phyloP scores from a whole-genome alignment of 2,888 invertebrate genomes.

The Rhagonycha fulva region DNA sequence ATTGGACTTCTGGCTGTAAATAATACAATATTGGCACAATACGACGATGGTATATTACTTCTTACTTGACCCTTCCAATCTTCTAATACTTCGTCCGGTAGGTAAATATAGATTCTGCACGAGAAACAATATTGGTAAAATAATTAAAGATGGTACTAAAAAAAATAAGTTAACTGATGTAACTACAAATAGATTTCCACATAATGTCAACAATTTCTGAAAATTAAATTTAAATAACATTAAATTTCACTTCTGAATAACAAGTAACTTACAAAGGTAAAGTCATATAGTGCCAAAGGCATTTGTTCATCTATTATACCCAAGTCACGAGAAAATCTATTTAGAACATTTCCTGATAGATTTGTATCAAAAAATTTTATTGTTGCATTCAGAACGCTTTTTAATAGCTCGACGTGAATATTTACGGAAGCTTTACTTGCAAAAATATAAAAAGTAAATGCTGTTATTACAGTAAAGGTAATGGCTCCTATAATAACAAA shows the following conservation, averaged over 20 bases:
- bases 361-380: slow-evolving; percentile 30
- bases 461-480: slow-evolving; percentile 37
- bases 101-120: slow-evolving; percentile 69
- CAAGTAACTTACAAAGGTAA: not conserved
- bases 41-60: slow-evolving; percentile 16
- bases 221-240: too few relatives aligned
- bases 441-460: slow-evolving; percentile 31
- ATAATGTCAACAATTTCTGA: too few relatives aligned
- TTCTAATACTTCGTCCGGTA: slow-evolving; percentile 75
- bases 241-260: too few relatives aligned
- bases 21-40: slow-evolving; percentile 37
- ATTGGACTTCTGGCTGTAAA: slow-evolving; percentile 49
- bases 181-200: slow-evolving; percentile 67
- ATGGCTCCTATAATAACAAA: slow-evolving; percentile 37
- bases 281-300: slow-evolving; percentile 7
- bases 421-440: slow-evolving; percentile 24
- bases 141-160: slow-evolving; percentile 65
- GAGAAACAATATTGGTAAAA: slow-evolving; percentile 65
- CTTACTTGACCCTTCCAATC: slow-evolving; percentile 70
- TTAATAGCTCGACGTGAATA: slow-evolving; percentile 24
- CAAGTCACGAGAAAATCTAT: slow-evolving; percentile 34
- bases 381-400: slow-evolving; percentile 26
- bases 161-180: slow-evolving; percentile 71
- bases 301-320: slow-evolving; percentile 31
- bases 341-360: slow-evolving; percentile 32